phyloP scores from a whole-genome alignment of 2,888 invertebrate species.

The Sipha maydis region DNA sequence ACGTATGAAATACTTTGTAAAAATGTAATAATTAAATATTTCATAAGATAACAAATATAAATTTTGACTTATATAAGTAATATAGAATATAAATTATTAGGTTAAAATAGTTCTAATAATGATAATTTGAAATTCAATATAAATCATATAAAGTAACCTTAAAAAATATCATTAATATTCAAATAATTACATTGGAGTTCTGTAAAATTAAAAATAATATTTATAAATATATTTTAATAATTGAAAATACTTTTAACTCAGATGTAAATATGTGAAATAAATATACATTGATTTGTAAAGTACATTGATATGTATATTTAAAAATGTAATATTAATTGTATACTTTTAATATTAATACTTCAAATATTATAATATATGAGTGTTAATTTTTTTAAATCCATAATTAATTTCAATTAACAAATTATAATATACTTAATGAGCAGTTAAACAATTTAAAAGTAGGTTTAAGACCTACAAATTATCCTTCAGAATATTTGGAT shows the following conservation, averaged over 20 bases:
- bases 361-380: no score
- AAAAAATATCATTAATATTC: background rate
- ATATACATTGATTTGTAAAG: no score
- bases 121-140: constrained; percentile 21
- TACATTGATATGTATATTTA: no score
- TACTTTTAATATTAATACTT: no score
- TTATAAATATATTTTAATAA: constrained; percentile 3
- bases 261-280: no score
- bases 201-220: no score
- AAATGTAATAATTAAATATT: constrained; percentile 1
- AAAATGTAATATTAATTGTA: no score
- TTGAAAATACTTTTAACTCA: no score
- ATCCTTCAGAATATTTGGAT: background rate
- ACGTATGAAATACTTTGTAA: constrained; percentile 19
- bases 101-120: constrained; percentile 23
- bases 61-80: background rate
- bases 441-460: constrained; percentile 5
- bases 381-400: no score
- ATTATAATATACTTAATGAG: no score
- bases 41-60: background rate
- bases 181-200: no score
- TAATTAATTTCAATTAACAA: no score
- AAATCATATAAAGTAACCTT: constrained; percentile 20
- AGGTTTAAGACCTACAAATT: background rate
- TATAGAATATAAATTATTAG: background rate